Evolutionary conservation across 2,888 invertebrate species (phyloP).

Genomic region (Tetramorium bicarinatum): DNA sequence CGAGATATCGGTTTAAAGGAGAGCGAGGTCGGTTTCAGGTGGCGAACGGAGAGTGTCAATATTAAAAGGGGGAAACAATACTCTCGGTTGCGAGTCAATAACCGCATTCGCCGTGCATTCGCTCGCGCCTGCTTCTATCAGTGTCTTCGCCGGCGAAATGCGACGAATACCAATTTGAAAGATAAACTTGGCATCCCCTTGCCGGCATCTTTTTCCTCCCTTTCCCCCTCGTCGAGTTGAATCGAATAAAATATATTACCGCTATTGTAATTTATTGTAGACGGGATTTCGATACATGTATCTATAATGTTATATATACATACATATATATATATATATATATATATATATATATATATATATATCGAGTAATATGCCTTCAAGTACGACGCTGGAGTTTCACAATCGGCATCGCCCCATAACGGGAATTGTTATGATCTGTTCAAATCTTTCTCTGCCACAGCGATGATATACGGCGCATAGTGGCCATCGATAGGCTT

Average conservation of each 20-base stretch:
- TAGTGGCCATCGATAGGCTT: conserved; percentile 40
- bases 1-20: conserved; percentile 34
- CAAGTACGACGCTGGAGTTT: conserved; percentile 62
- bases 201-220: not conserved
- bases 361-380: conserved; percentile 53
- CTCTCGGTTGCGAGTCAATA: conserved; percentile 78
- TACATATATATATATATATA: not conserved
- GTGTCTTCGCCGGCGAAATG: conserved; percentile 45
- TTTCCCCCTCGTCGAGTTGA: conserved; percentile 58
- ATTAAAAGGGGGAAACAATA: conserved; percentile 83
- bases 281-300: conserved; percentile 2
- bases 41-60: conserved; percentile 67
- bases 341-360: not conserved
- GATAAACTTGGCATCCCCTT: conserved; percentile 62
- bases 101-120: conserved; percentile 79
- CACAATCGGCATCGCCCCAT: conserved; percentile 57
- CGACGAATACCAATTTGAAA: conserved; percentile 79
- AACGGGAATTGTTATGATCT: conserved; percentile 70
- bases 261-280: conserved; percentile 37
- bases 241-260: conserved; percentile 76
- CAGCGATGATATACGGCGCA: conserved; percentile 42
- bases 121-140: conserved; percentile 55
- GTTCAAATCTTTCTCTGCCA: conserved; percentile 46
- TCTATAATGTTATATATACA: too few relatives aligned
- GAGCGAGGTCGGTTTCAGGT: conserved; percentile 31